A percentile compares a stretch with the other conserved stretches of the same genome.
These are phyloP conservation scores for Lathamus discolor DNA, from an alignment of 2,113 vertebrate species.

Conservation along the genomic window DNA sequence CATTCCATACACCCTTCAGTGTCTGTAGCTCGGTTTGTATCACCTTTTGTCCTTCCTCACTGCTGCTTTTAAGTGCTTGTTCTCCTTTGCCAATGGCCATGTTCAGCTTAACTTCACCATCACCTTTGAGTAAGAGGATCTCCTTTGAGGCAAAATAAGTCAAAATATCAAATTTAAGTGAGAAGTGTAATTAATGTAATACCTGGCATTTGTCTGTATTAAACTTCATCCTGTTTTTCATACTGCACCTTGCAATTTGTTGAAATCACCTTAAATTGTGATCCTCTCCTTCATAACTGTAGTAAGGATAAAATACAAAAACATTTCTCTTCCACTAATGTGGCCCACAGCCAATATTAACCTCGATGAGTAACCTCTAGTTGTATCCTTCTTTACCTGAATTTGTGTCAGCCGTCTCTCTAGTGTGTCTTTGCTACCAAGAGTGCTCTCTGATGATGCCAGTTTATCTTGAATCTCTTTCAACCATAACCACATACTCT, in stretches of 20 bases:
- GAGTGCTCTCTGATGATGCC: conserved; percentile 81
- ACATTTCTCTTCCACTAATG: neutral
- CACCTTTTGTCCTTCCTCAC: conserved; percentile 80
- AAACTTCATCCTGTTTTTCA: neutral
- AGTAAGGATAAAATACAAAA: neutral
- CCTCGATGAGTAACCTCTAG: neutral
- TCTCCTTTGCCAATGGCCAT: conserved; percentile 96
- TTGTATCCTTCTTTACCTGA: conserved; percentile 78
- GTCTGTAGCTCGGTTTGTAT: conserved; percentile 86
- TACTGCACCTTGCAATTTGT: neutral
- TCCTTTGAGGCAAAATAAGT: conserved; percentile 77
- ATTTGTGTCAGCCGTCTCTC: conserved; percentile 84
- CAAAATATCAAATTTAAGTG: neutral
- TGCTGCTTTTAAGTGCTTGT: conserved; percentile 84
- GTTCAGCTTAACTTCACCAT: conserved; percentile 95
- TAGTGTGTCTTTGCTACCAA: conserved; percentile 84
- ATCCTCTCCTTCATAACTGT: neutral
- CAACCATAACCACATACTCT: conserved; percentile 87
- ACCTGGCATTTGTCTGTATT: neutral
- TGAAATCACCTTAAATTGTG: neutral
- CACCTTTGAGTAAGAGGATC: conserved; percentile 94
- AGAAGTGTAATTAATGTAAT: neutral
- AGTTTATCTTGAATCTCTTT: conserved; percentile 85
- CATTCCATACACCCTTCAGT: conserved; percentile 85
- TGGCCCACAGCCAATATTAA: neutral